Conservation (phyloP, 1,140 invertebrate species). For the Ditylenchus dipsaci region DNA sequence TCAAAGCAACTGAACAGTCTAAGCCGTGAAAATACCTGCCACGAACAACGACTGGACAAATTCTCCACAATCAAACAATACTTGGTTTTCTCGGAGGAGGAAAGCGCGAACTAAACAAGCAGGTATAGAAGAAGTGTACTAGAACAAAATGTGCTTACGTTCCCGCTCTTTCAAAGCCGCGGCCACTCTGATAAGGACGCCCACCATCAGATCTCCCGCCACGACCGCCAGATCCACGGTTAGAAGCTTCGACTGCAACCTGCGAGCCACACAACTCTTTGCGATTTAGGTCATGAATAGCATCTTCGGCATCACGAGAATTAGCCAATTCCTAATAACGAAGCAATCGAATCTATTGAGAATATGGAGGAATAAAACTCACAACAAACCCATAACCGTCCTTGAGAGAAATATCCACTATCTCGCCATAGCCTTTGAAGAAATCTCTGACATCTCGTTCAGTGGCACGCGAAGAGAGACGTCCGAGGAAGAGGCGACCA, state of each 20-base stretch:
- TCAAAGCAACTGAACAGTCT: too few species aligned
- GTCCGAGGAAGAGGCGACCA: slow-evolving; percentile 82
- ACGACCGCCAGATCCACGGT: slow-evolving; percentile 58
- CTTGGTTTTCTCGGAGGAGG: slow-evolving; percentile 68
- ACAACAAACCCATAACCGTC: slow-evolving; percentile 10
- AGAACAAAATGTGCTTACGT: neutral
- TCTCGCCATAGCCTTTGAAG: slow-evolving; percentile 68
- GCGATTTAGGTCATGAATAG: slow-evolving; percentile 92
- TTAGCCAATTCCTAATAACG: slow-evolving; percentile 89
- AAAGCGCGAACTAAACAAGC: slow-evolving; percentile 5
- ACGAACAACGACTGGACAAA: slow-evolving; percentile 90
- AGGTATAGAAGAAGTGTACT: neutral
- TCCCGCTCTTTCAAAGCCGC: neutral
- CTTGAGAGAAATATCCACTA: neutral
- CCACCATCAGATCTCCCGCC: slow-evolving; percentile 5
- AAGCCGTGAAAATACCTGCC: slow-evolving; percentile 77
- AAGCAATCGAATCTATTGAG: slow-evolving; percentile 32
- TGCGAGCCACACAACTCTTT: slow-evolving; percentile 89
- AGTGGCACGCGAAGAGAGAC: slow-evolving; percentile 77
- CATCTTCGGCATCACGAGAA: slow-evolving; percentile 94
- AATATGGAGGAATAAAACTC: neutral
- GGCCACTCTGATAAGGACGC: neutral
- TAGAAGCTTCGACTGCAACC: slow-evolving; percentile 54
- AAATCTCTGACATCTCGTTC: slow-evolving; percentile 95
- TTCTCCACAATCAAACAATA: slow-evolving; percentile 94